Base-by-base conservation (phyloP, 2,797 vertebrate genomes). In the Helostoma temminkii region DNA sequence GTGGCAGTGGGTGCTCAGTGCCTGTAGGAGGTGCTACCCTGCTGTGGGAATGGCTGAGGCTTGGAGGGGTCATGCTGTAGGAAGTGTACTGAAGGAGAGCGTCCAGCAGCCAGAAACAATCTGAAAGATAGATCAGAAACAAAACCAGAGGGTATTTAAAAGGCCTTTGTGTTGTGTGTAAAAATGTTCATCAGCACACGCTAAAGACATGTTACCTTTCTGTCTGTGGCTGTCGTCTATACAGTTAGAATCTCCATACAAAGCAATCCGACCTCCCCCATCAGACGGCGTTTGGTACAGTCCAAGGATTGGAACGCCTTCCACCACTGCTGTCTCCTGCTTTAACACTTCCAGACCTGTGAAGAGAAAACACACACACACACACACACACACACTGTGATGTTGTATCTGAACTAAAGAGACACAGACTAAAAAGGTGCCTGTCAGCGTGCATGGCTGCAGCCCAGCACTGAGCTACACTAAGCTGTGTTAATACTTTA, bases 91-190 rank as follows among this genome's bases (percentile, higher is more conserved):
- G 98, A 55, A 99, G 95, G 54, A 99, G 94, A 1, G 97, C 94
- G 18, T 99, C 98, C 57, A 99, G 93, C 15, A 99, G 92, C 98
- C 98, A 99, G 69, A 99, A 99, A 85, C 98, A 99, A 63, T 99
- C 98, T 99, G 92, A 24, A 26, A 46, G 54, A 53, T 42, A 43
- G 2, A 39, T 24, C 30, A 12, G 15, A 41, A 3, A 70, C 3
- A 46, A 3, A 36, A n/a, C 12, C 22, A 48, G 1, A 57, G 4
- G 7, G 60, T 9, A 49, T 4, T 7, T 25, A 37, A 4, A 18
- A 1, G 1, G 46, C 25, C 24, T 3, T 2, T 18, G 12, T 5
- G 12, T 1, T 22, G 11, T 1, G 0, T 4, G 12, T 24, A 16
- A 41, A 21, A 18, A 26, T 1, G 6, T 3, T 14, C 16, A 11